Evolutionary conservation across 2,888 invertebrate genomes (phyloP), one percentile per base, ranked within the genome.

Genomic region (Oscheius onirici): DNA sequence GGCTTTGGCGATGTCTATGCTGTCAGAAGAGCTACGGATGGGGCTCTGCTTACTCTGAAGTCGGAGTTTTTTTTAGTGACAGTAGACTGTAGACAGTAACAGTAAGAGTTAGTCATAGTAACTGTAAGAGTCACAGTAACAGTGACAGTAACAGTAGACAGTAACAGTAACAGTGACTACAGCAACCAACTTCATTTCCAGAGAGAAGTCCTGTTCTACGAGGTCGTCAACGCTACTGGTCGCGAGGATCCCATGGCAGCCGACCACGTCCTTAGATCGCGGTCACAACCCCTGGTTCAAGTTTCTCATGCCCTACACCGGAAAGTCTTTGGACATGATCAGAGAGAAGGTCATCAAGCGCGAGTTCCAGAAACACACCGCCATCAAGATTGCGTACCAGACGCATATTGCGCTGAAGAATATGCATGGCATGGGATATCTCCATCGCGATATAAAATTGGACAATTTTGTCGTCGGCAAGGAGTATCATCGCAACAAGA

Each of bases 201-300:
- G n/a, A n/a, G n/a, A n/a, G n/a, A n/a, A n/a, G n/a, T n/a, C n/a
- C n/a, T n/a, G n/a, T n/a, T n/a, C n/a, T n/a, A n/a, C n/a, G n/a
- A 55, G 28, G 55, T 55, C 1, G 55, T 55, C 1, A 55, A 55
- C 26, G 26, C 22, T n/a, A 55, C 55, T 10, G n/a, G 55, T 2
- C 55, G 55, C 1, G 55, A 55, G 28, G 55, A 55, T n/a, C 55
- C 55, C 8, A n/a, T 26, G n/a, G 26, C 55, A 1, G 26, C 55
- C 2, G 28, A 55, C 13, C 55, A 28, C 26, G 26, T 55, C n/a
- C 28, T 55, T 22, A 10, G 26, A 26, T 28, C 26, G 28, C 8
- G 55, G 55, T 8, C 55, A 55, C 55, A 55, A 55, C n/a, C 55
- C 55, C 15, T 55, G 55, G 55, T 55, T 55, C 55, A 55, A 55